Base-by-base conservation (phyloP, 2,888 invertebrate species). In the Sinopyrophorus schimmeli region DNA sequence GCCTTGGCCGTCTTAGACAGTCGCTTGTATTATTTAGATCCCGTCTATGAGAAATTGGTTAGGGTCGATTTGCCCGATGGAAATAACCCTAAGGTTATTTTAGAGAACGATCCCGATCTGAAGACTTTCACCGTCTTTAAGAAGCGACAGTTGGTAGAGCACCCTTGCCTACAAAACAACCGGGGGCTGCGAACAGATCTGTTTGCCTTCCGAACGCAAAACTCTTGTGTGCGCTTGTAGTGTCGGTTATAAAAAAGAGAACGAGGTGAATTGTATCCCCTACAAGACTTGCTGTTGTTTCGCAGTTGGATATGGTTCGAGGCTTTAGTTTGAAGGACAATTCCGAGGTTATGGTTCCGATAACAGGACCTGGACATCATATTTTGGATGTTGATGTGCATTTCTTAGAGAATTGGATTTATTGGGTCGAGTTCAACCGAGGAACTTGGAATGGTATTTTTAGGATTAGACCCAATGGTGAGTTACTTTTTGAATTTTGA, bases 341-440 rank as follows among this genome's bases (percentile, higher is more conserved):
- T 54, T 83, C 90, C 0, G 94, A 97, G 69, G 95, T 96, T 0
- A 95, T 98, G 89, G 86, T 92, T 1, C 96, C 97, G 0, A 89
- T 98, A 26, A 83, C 90, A 2, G 96, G 96, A 0, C 69, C 78
- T 0, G 94, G 92, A 0, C 92, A 94, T 70, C 92, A 95, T 65
- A 91, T 95, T 30, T 77, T 94, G 0, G 92, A 95, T 68, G 86
- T 97, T 0, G 96, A 95, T 69, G 87, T 94, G 0, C 88, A 94
- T 66, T 89, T 87, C 66, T 80, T 85, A 0, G 87, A 87, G 7
- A 91, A 89, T 66, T 93, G 91, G 82, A 93, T 99, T 56, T 98
- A 97, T 73, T 97, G 96, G 93, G 92, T 93, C 0, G 97, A 98
- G 71, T 92, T 90, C 67, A 92, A 91, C 65, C 80, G 91, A 10